Conservation (phyloP, 1,140 invertebrate genomes). For the Saccostrea glomerata region DNA sequence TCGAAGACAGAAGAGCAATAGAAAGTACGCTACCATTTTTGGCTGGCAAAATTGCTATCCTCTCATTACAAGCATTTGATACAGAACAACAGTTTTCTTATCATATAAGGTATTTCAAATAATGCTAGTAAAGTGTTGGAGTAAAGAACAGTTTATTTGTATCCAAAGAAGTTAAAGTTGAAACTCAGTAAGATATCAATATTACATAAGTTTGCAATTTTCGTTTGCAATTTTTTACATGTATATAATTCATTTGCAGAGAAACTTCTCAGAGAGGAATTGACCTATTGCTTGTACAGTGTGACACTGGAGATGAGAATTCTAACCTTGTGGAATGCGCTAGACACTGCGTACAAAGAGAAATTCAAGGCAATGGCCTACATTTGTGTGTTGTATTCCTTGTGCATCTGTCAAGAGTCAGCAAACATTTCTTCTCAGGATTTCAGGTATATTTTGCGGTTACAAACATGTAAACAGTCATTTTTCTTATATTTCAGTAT, state of each 20-base stretch:
- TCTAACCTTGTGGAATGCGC: conserved; percentile 71
- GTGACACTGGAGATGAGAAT: conserved; percentile 71
- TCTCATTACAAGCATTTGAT: conserved; percentile 64
- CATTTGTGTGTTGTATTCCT: neutral
- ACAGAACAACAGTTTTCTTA: conserved; percentile 66
- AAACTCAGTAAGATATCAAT: no score
- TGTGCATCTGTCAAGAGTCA: conserved; percentile 1
- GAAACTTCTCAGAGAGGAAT: conserved; percentile 43
- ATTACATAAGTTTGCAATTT: no score
- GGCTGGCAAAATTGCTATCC: conserved; percentile 48
- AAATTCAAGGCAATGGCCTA: conserved; percentile 39
- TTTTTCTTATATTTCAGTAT: no score
- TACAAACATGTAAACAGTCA: no score
- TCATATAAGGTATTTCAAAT: conserved; percentile 49
- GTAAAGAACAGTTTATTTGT: no score
- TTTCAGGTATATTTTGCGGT: neutral
- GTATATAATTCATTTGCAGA: neutral
- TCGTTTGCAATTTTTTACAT: no score
- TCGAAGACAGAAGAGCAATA: conserved; percentile 53
- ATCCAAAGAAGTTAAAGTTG: no score
- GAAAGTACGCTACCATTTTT: conserved; percentile 18
- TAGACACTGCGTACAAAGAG: conserved; percentile 68
- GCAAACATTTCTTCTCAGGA: neutral
- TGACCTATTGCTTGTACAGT: conserved; percentile 71
- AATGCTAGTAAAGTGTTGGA: no score